These are phyloP conservation scores for Lampris incognitus DNA, from an alignment of 2,113 vertebrate species.

Conservation along the genomic window DNA sequence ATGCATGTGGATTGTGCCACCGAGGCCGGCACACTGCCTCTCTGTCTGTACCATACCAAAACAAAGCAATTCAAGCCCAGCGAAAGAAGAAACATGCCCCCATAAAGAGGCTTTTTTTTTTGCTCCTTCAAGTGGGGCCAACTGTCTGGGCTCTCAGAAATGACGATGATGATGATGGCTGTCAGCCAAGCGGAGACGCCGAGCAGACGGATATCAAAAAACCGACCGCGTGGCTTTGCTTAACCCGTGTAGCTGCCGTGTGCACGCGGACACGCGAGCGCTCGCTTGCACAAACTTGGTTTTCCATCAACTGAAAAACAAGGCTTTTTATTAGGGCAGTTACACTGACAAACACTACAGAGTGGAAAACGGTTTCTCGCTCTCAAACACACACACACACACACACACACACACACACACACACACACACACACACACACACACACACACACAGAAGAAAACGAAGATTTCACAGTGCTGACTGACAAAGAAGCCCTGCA, in stretches of 20 bases:
- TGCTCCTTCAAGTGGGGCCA: constrained; percentile 15
- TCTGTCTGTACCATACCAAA: neutral
- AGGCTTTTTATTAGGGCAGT: constrained; percentile 75
- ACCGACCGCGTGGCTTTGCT: constrained; percentile 34
- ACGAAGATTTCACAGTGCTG: constrained; percentile 71
- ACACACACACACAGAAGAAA: constrained; percentile 45
- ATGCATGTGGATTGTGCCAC: neutral
- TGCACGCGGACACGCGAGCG: neutral
- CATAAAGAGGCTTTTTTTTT: neutral
- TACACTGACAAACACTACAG: constrained; percentile 77
- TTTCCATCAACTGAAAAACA: constrained; percentile 64
- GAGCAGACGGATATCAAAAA: constrained; percentile 40
- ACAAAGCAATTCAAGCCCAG: constrained; percentile 1
- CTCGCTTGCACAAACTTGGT: constrained; percentile 19
- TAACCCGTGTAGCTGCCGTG: constrained; percentile 2
- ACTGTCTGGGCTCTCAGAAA: constrained; percentile 3
- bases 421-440: constrained; percentile 44
- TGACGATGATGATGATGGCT: neutral
- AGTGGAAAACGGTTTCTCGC: constrained; percentile 59
- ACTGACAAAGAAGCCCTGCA: constrained; percentile 83
- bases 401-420: constrained; percentile 8
- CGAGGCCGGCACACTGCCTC: too few relatives aligned
- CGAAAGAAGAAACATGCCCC: constrained; percentile 23
- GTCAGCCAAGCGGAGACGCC: constrained; percentile 23
- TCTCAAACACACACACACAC: constrained; percentile 60